Evolutionary conservation across 2,113 vertebrate genomes (phyloP), one percentile per base, ranked within the genome.

Genomic region (Centropus unirufus): DNA sequence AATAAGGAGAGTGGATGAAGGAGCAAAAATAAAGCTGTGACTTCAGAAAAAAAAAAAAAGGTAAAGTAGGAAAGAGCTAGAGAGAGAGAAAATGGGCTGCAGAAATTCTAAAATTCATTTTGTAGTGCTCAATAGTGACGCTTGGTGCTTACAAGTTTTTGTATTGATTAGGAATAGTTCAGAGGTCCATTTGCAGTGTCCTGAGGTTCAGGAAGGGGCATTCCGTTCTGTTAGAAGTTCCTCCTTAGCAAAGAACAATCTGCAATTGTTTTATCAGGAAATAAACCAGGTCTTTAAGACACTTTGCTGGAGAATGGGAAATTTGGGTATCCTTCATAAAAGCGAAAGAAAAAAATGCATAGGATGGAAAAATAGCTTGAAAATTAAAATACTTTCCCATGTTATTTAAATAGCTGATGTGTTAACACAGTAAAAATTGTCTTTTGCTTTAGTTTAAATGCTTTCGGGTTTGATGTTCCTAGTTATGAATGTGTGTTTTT

Each of bases 1-100:
- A 93, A 82, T 88, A 92, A 83, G 79, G 90, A 93, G 90, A 93
- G 55, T 85, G 77, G 85, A 92, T 90, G 90, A 83, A 95, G 92
- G 92, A 94, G 64, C 72, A 93, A 87, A 80, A 85, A 30, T 69
- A 47, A 83, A 90, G 51, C 74, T 70, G 81, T 7, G 34, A 34
- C 62, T 95, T 70, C 72, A 77, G 89, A 85, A 93, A 89, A 91
- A 36, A 36, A 36, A 36, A 36, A 36, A 5, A 49, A 83, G 59
- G 89, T 42, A 58, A 76, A 79, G 42, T 63, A 85, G 77, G 89
- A 59, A 67, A 67, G 70, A 63, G 36, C 64, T n/a, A 34, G 70
- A 19, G 81, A 83, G 75, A 83, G 83, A 58, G 12, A 39, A 95
- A 91, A 76, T 14, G 51, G 23, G 59, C 44, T 59, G 80, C 87